Evolutionary conservation across 2,888 invertebrate genomes (phyloP).

Genomic region (Strigamia maritima): DNA sequence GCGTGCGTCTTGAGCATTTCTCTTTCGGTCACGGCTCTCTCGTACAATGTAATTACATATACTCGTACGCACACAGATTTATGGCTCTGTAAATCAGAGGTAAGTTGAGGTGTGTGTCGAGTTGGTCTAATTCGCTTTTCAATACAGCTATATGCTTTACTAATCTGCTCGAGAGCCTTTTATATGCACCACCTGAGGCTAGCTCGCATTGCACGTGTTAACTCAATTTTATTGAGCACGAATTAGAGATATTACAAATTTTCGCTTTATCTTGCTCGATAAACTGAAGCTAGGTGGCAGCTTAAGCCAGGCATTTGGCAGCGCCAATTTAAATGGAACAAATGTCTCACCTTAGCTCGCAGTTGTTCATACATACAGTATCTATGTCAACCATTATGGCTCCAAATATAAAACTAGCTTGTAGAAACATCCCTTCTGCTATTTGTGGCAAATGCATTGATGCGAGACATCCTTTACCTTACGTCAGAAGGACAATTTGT

Average conservation of each 20-base stretch:
- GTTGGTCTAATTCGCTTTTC: constrained; percentile 10
- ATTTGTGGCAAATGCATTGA: constrained; percentile 66
- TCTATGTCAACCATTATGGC: constrained; percentile 69
- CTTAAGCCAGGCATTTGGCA: background rate
- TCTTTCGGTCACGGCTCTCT: background rate
- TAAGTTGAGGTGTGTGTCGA: constrained; percentile 1
- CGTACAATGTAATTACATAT: constrained; percentile 15
- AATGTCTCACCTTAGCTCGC: constrained; percentile 59
- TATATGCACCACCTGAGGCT: constrained; percentile 5
- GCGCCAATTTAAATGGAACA: background rate
- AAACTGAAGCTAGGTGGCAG: background rate
- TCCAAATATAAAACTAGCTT: constrained; percentile 65
- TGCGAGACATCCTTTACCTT: constrained; percentile 63
- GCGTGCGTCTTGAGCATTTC: background rate
- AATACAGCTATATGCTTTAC: background rate
- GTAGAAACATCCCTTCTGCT: constrained; percentile 69
- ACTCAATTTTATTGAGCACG: background rate
- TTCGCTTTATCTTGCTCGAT: background rate
- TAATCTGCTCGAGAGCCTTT: constrained; percentile 2
- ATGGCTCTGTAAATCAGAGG: constrained; percentile 1
- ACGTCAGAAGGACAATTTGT: no score
- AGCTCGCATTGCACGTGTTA: background rate
- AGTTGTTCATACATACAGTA: constrained; percentile 63
- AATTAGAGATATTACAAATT: background rate
- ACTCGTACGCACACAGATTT: constrained; percentile 15